These are phyloP conservation scores for Rhagium mordax DNA, from an alignment of 2,888 invertebrate genomes.

Conservation along the genomic window DNA sequence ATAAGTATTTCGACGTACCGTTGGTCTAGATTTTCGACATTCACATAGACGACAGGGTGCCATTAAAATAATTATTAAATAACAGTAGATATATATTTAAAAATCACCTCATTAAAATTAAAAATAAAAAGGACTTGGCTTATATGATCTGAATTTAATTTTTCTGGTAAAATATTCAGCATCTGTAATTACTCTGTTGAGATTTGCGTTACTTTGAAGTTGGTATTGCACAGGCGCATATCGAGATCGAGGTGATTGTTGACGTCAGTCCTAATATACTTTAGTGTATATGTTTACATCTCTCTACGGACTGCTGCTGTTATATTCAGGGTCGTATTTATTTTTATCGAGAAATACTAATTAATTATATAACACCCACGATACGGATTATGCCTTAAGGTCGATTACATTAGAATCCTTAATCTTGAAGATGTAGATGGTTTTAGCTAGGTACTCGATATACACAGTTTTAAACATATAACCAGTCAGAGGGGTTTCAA, in stretches of 20 bases:
- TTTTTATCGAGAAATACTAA: conserved; percentile 49
- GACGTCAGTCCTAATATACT: conserved; percentile 59
- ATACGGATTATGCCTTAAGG: conserved; percentile 29
- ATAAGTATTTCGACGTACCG: too few relatives aligned
- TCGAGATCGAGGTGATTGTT: conserved; percentile 58
- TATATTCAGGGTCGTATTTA: conserved; percentile 52
- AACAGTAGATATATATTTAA: background rate
- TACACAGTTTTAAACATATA: too few relatives aligned
- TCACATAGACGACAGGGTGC: too few relatives aligned
- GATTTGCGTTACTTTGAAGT: conserved; percentile 26
- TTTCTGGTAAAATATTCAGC: conserved; percentile 15
- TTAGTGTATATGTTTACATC: conserved; percentile 52
- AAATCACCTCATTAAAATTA: background rate
- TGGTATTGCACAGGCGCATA: conserved; percentile 41
- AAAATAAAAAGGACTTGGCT: background rate
- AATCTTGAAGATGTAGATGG: background rate
- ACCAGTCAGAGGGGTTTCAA: too few relatives aligned
- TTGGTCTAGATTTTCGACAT: too few relatives aligned
- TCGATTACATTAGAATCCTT: conserved; percentile 18
- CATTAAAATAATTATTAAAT: too few relatives aligned
- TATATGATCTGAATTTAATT: conserved; percentile 3
- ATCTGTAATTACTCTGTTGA: conserved; percentile 16
- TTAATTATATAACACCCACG: conserved; percentile 33
- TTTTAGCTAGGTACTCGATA: background rate
- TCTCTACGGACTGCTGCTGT: conserved; percentile 49